A percentile compares a stretch with the other conserved stretches of the same genome.
Evolutionary conservation across 2,113 vertebrate species (phyloP).

Genomic region (Thunnus maccoyii): DNA sequence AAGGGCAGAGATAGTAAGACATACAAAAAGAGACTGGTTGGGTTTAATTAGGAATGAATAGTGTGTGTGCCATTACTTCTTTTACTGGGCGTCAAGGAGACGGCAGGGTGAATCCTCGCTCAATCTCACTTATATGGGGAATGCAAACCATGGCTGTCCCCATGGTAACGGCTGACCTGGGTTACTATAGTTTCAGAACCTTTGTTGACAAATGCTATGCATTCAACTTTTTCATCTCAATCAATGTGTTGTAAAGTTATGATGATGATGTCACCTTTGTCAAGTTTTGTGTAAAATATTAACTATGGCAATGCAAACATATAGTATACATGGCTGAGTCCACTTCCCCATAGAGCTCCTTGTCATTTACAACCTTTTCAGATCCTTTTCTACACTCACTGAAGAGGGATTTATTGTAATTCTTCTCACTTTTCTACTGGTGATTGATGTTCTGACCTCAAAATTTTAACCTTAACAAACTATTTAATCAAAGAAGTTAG

Average conservation of each 20-base stretch:
- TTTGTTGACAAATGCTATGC: constrained; percentile 45
- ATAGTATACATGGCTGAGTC: neutral
- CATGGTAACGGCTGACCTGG: constrained; percentile 43
- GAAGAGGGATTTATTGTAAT: no score
- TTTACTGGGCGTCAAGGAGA: constrained; percentile 28
- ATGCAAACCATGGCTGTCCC: constrained; percentile 65
- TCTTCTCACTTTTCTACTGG: no score
- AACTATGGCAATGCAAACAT: neutral
- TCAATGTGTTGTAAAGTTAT: constrained; percentile 8
- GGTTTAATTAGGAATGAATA: neutral
- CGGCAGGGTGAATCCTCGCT: constrained; percentile 26
- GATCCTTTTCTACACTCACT: no score
- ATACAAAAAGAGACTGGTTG: neutral
- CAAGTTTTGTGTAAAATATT: neutral
- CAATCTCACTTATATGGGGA: constrained; percentile 65
- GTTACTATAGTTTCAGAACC: constrained; percentile 61
- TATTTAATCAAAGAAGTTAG: constrained; percentile 33
- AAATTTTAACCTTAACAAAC: constrained; percentile 42
- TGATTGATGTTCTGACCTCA: neutral
- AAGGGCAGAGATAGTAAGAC: neutral
- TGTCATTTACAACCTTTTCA: neutral
- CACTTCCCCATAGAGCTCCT: neutral
- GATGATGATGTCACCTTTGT: constrained; percentile 11
- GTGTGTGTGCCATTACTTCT: constrained; percentile 31
- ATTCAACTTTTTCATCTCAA: constrained; percentile 19